Evolutionary conservation across 2,797 vertebrate species (phyloP).

Genomic region (Protosalanx chinensis): DNA sequence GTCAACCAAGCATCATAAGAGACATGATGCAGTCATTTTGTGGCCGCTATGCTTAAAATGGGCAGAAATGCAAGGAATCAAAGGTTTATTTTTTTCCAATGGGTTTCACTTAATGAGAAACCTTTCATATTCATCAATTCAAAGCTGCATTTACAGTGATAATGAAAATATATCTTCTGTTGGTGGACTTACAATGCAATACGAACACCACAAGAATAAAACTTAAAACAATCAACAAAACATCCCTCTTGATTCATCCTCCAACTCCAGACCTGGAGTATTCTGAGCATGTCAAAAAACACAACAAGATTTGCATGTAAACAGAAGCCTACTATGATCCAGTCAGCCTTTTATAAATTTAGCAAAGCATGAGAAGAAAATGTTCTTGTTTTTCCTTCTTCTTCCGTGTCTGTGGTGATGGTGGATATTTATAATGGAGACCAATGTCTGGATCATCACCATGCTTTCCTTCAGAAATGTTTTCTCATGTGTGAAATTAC

Average conservation of each 20-base stretch:
- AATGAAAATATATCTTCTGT: not conserved
- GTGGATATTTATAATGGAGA: constrained; percentile 70
- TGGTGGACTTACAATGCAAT: not conserved
- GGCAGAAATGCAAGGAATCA: constrained; percentile 52
- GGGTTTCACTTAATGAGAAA: constrained; percentile 49
- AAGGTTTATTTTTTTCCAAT: constrained; percentile 44
- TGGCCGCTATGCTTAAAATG: constrained; percentile 69
- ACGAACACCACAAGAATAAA: not conserved
- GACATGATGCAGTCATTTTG: constrained; percentile 71
- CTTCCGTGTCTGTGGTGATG: constrained; percentile 57
- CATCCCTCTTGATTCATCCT: not conserved
- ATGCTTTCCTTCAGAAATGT: constrained; percentile 58
- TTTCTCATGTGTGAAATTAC: constrained; percentile 59
- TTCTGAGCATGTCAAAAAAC: constrained; percentile 15
- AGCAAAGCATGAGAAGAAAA: constrained; percentile 62
- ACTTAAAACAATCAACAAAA: not conserved
- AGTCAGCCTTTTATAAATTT: constrained; percentile 57
- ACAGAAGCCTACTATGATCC: constrained; percentile 39
- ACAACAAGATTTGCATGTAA: constrained; percentile 36
- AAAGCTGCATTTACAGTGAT: not conserved
- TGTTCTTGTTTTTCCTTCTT: constrained; percentile 60
- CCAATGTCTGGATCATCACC: constrained; percentile 58
- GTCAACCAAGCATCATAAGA: constrained; percentile 68
- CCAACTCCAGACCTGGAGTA: not conserved
- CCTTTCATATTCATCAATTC: constrained; percentile 8